phyloP scores from a whole-genome alignment of 2,113 vertebrate species.

The Paratilapia polleni region DNA sequence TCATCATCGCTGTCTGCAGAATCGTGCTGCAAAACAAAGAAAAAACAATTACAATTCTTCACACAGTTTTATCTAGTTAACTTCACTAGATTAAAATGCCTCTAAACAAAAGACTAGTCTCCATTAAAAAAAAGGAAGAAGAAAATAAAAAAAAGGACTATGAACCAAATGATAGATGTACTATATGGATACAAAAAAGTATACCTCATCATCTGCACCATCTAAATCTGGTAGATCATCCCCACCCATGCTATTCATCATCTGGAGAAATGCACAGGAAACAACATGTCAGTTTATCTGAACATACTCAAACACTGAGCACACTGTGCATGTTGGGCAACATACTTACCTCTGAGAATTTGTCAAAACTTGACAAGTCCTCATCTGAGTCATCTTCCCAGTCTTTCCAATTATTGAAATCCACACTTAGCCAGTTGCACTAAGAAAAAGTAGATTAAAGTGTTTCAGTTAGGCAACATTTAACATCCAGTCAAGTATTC shows the following conservation, averaged over 20 bases:
- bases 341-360: slow-evolving; percentile 91
- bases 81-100: not conserved
- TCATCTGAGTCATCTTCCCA: slow-evolving; percentile 99
- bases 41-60: slow-evolving; percentile 32
- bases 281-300: not conserved
- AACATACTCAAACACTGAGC: not conserved
- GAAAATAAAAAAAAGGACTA: not conserved
- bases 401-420: slow-evolving; percentile 99
- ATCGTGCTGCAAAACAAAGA: slow-evolving; percentile 81
- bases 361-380: slow-evolving; percentile 96
- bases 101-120: not conserved
- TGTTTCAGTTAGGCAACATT: not conserved
- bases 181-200: not conserved
- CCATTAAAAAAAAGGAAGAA: not conserved
- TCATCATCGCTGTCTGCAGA: slow-evolving; percentile 96
- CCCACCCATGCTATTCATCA: slow-evolving; percentile 99
- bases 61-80: not conserved
- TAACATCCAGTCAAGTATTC: not conserved
- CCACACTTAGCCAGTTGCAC: slow-evolving; percentile 98
- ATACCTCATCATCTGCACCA: slow-evolving; percentile 86
- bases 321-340: not conserved
- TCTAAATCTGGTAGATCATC: slow-evolving; percentile 97
- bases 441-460: slow-evolving; percentile 47
- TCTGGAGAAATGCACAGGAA: slow-evolving; percentile 77
- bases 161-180: not conserved